Base-by-base conservation (phyloP, 2,113 vertebrate species). In the Cephalopterus ornatus region DNA sequence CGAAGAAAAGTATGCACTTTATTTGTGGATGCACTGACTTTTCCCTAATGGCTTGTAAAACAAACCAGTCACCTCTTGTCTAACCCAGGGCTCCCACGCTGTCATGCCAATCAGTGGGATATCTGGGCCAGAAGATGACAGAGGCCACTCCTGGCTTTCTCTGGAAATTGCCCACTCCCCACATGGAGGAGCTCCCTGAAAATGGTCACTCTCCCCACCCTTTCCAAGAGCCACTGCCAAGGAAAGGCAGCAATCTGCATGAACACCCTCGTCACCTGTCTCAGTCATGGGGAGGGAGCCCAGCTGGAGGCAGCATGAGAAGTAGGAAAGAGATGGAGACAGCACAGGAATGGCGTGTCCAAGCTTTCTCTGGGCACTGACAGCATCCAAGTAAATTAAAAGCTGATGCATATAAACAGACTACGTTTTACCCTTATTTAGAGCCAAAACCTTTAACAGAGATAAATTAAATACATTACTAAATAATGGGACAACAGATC, bases 131-230 rank as follows among this genome's bases (percentile, higher is more conserved):
- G 10, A 55, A 26, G 73, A 73, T 0, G 7, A 56, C 35, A 35
- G 39, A 66, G 41, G 37, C 14, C n/a, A 33, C 24, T 76, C 27
- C n/a, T 61, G 68, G 26, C 65, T 74, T 59, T 81, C 15, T 18
- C 27, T 0, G 0, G 39, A n/a, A 46, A 16, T 5, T 2, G 8
- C 15, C 23, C 46, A 39, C 16, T 28, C 11, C 20, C 20, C 6
- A 14, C 23, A 15, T 1, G 32, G 2, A 87, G 49, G 46, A 80
- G 14, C 12, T 61, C n/a, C 49, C 59, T 8, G 7, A 47, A 89
- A 87, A 73, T 32, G 21, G 33, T 39, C 28, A 19, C 26, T 26
- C 1, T 3, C 11, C 32, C 9, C 3, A 20, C 12, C 5, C 14
- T 21, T 86, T 12, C 23, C 49, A 63, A 53, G 26, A 33, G 24